phyloP scores from a whole-genome alignment of 2,797 vertebrate species.

The Lagodon rhomboides region DNA sequence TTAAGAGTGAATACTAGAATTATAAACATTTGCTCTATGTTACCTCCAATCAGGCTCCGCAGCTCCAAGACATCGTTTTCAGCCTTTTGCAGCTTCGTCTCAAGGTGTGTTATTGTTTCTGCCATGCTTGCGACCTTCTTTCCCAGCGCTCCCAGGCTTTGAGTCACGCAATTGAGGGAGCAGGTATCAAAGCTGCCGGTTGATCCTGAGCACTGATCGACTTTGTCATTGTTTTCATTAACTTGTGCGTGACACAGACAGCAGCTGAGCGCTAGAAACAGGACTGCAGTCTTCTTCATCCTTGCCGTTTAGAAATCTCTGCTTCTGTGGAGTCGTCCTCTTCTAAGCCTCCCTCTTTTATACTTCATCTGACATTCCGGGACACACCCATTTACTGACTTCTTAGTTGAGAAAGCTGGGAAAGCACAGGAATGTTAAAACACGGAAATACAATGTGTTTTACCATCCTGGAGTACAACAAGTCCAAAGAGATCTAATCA shows the following conservation, averaged over 20 bases:
- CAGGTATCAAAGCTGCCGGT: slow-evolving; percentile 8
- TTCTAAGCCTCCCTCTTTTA: background rate
- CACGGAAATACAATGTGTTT: too few relatives aligned
- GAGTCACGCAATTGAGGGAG: slow-evolving; percentile 4
- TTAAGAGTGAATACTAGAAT: background rate
- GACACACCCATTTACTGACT: background rate
- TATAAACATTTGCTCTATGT: background rate
- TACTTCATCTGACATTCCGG: background rate
- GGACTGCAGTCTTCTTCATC: slow-evolving; percentile 44
- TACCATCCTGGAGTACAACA: background rate
- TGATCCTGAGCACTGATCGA: background rate
- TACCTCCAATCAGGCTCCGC: slow-evolving; percentile 54
- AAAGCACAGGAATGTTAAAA: background rate
- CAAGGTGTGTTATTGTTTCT: slow-evolving; percentile 52
- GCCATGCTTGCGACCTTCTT: slow-evolving; percentile 53
- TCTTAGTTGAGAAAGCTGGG: background rate
- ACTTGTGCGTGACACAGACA: slow-evolving; percentile 7
- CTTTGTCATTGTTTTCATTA: background rate
- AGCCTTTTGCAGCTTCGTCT: slow-evolving; percentile 38
- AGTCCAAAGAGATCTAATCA: too few relatives aligned
- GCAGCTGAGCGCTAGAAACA: slow-evolving; percentile 36
- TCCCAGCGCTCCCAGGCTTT: slow-evolving; percentile 35
- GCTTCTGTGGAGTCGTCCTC: background rate
- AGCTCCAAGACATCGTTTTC: slow-evolving; percentile 57
- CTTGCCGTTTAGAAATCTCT: slow-evolving; percentile 12